phyloP scores from a whole-genome alignment of 2,113 vertebrate genomes.

The Bostrychus sinensis region DNA sequence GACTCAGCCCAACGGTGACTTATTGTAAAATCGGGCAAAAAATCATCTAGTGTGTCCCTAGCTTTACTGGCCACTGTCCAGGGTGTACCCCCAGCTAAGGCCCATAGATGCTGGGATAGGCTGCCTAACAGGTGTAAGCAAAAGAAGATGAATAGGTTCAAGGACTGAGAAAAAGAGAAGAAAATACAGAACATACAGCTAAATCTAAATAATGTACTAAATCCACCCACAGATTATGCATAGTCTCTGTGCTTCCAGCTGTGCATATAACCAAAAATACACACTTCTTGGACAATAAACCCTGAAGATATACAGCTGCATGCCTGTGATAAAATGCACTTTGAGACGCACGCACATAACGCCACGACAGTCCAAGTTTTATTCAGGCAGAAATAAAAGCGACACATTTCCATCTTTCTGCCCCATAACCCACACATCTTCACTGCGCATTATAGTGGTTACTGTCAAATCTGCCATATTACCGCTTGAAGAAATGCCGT shows the following conservation, averaged over 20 bases:
- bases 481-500: conserved; percentile 36
- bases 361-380: conserved; percentile 5
- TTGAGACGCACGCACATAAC: conserved; percentile 48
- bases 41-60: no score
- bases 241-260: neutral
- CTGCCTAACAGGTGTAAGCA: no score
- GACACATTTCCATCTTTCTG: conserved; percentile 34
- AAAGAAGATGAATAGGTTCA: no score
- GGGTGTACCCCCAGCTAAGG: no score
- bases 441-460: conserved; percentile 34
- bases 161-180: no score
- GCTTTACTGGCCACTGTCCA: no score
- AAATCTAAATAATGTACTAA: neutral
- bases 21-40: no score
- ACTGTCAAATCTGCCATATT: conserved; percentile 31
- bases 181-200: no score
- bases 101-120: no score
- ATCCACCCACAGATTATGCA: neutral
- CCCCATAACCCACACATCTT: conserved; percentile 5
- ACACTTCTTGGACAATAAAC: neutral
- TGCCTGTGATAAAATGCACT: conserved; percentile 1
- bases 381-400: conserved; percentile 18
- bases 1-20: no score
- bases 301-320: neutral
- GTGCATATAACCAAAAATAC: neutral